A percentile compares a stretch with the other conserved stretches of the same genome.
phyloP scores from a whole-genome alignment of 2,113 vertebrate genomes.

The Beaufortia kweichowensis region DNA sequence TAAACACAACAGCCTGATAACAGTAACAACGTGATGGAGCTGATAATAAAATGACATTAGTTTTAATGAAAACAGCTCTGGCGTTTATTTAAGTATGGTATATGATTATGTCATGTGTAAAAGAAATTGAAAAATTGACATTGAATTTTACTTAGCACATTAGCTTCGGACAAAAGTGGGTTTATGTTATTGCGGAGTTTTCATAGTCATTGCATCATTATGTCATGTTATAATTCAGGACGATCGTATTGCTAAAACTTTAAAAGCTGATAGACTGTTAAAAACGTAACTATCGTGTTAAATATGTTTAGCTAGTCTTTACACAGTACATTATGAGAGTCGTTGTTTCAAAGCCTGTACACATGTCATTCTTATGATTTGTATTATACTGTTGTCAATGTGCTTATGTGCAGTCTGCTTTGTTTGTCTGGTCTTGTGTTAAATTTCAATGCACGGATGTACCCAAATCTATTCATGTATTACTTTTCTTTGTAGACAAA shows the following conservation, averaged over 20 bases:
- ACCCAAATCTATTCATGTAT: not conserved
- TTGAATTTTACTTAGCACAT: not conserved
- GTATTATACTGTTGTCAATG: not conserved
- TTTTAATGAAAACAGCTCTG: not conserved
- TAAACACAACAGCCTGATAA: not conserved
- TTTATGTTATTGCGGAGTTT: not conserved
- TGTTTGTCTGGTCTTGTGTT: not conserved
- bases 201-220: constrained; percentile 12
- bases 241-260: too few species aligned
- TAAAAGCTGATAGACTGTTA: not conserved
- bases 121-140: too few species aligned
- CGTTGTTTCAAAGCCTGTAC: not conserved
- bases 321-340: not conserved
- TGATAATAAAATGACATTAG: not conserved
- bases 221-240: not conserved
- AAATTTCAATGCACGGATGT: not conserved
- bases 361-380: not conserved
- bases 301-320: not conserved
- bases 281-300: not conserved
- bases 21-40: not conserved
- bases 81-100: too few species aligned
- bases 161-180: not conserved
- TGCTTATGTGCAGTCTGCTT: not conserved
- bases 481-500: constrained; percentile 58
- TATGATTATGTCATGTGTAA: not conserved